Base-by-base conservation (phyloP, 2,113 vertebrate genomes). In the Paramormyrops kingsleyae region DNA sequence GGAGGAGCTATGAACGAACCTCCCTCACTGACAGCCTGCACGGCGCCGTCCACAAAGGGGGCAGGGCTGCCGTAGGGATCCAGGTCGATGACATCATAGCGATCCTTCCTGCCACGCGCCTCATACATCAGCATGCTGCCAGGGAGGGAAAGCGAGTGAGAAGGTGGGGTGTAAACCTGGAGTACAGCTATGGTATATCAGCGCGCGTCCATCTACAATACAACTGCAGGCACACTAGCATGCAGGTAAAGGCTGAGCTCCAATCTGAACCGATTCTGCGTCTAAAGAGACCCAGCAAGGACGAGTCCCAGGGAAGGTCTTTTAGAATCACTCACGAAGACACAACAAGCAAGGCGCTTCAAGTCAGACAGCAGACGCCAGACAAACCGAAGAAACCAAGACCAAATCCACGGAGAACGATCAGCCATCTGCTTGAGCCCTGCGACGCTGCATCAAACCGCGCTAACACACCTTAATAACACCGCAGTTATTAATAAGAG, bases 51-150 rank as follows among this genome's bases (percentile, higher is more conserved):
- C 89, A 99, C 93, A 92, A 99, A 99, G 4, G 91, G 74, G 0
- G 97, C 91, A 0, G 98, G 97, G 94, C 98, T 99, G 1, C 98
- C 98, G 0, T 99, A 99, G 0, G 98, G 98, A 89, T 99, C 98
- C 91, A 99, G 95, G 91, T 98, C 98, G 0, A 99, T 98, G 74
- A 99, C 96, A 0, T 99, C 97, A 0, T 97, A 99, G 0, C 95
- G 95, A 0, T 96, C 93, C 2, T 95, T 94, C 39, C 90, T 93
- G 1, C 93, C 96, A 87, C 95, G 96, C 91, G 96, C 96, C 91
- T 97, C 96, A 1, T 97, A 97, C 96, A 98, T 97, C 92, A 98
- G 52, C 95, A 97, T 95, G 87, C 97, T 97, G 92, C 0, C 52
- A 12, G 62, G 0, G 13, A 8, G 2, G 0, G 50, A 3, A 24